Percentiles rank a stretch among this genome's conserved stretches.
Evolutionary conservation across 2,113 vertebrate genomes (phyloP).

Genomic region (Istiophorus platypterus): DNA sequence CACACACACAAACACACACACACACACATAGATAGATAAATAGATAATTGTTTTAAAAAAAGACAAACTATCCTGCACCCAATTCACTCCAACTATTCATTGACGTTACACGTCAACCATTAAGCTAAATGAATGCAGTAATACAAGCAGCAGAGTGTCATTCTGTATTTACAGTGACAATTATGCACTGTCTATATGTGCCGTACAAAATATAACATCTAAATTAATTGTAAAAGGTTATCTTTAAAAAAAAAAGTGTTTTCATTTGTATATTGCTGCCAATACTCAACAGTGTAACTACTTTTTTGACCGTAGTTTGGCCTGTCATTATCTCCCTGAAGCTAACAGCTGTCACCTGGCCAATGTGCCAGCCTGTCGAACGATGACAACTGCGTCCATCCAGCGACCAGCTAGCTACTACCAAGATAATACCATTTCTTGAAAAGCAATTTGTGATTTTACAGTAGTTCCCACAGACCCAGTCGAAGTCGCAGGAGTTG

Average conservation of each 20-base stretch:
- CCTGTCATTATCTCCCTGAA: background rate
- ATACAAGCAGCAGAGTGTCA: background rate
- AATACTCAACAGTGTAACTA: background rate
- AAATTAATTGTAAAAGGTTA: background rate
- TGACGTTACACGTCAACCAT: too few relatives aligned
- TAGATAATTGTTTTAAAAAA: too few relatives aligned
- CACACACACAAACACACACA: too few relatives aligned
- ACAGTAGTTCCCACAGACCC: constrained; percentile 83
- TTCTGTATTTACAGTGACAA: background rate
- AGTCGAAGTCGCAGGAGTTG: constrained; percentile 97
- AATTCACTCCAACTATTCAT: too few relatives aligned
- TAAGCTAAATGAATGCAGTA: background rate
- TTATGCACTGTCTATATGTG: background rate
- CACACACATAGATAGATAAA: too few relatives aligned
- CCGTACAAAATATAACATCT: background rate
- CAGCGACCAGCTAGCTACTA: background rate
- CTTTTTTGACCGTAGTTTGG: background rate
- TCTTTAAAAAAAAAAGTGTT: background rate
- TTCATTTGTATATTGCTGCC: background rate
- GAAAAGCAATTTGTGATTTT: background rate
- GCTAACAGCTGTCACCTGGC: constrained; percentile 2
- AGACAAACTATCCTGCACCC: too few relatives aligned
- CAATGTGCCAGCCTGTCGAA: too few relatives aligned
- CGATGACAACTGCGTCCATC: background rate
- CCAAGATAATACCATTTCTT: background rate